These are phyloP conservation scores for Eudasyphora cyanicolor DNA, from an alignment of 2,888 invertebrate species.

Conservation along the genomic window DNA sequence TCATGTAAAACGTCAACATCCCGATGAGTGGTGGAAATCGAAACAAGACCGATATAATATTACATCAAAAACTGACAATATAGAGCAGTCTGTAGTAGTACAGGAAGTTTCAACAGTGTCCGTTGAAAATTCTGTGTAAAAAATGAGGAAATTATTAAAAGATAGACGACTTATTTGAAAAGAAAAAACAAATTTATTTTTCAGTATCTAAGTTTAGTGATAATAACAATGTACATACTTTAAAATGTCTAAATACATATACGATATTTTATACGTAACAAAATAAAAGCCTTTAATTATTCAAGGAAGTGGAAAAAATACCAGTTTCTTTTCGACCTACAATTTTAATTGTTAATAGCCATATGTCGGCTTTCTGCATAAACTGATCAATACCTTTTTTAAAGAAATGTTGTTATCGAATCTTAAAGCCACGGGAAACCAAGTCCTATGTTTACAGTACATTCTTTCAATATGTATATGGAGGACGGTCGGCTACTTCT, in stretches of 20 bases:
- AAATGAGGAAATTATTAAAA: neutral
- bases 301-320: too few relatives aligned
- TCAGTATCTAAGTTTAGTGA: neutral
- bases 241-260: neutral
- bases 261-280: neutral
- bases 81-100: neutral
- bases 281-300: neutral
- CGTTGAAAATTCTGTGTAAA: neutral
- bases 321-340: too few relatives aligned
- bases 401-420: too few relatives aligned
- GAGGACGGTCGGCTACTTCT: too few relatives aligned
- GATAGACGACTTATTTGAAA: neutral
- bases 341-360: too few relatives aligned
- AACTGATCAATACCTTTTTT: too few relatives aligned
- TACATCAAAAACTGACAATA: constrained; percentile 35
- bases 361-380: too few relatives aligned
- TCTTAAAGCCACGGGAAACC: too few relatives aligned
- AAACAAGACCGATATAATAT: constrained; percentile 69
- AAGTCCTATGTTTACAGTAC: too few relatives aligned
- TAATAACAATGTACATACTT: neutral
- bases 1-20: constrained; percentile 76
- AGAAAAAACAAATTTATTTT: constrained; percentile 6
- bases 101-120: neutral
- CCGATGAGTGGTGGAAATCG: constrained; percentile 74
- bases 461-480: too few relatives aligned